These are phyloP conservation scores for Cephus pygmeus DNA, from an alignment of 2,888 invertebrate genomes.

Conservation along the genomic window DNA sequence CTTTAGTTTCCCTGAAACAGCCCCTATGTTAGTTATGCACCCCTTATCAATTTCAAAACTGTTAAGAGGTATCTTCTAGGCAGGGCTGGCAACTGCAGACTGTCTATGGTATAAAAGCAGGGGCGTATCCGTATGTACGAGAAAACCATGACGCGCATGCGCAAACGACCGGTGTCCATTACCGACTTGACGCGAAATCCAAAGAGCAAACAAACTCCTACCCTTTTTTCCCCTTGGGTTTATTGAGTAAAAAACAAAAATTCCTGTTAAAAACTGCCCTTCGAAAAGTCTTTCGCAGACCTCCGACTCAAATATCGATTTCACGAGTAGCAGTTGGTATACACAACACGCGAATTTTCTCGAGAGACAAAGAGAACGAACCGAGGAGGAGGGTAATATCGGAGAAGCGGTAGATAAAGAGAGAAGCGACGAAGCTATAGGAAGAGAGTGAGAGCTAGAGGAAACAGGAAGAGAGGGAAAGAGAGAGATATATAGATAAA, in stretches of 20 bases:
- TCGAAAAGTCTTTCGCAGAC: neutral
- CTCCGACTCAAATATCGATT: neutral
- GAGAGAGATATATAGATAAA: constrained; percentile 12
- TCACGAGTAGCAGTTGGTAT: neutral
- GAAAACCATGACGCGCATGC: constrained; percentile 16
- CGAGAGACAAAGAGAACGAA: neutral
- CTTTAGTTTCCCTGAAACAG: neutral
- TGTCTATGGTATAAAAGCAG: constrained; percentile 25
- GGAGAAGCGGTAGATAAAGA: constrained; percentile 20
- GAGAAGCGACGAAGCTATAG: constrained; percentile 10
- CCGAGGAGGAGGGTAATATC: constrained; percentile 14
- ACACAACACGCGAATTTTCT: neutral
- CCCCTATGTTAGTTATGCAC: neutral
- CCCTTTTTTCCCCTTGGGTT: neutral
- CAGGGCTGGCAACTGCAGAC: neutral
- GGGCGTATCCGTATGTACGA: constrained; percentile 32
- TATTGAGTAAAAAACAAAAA: neutral
- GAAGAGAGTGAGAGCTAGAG: neutral
- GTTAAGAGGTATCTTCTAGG: constrained; percentile 12
- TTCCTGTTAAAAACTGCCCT: neutral
- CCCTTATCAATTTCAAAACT: constrained; percentile 60
- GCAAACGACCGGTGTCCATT: constrained; percentile 4
- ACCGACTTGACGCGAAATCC: neutral
- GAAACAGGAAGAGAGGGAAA: constrained; percentile 14
- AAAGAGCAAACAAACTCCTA: neutral